These are phyloP conservation scores for Apocheima hispidaria DNA, from an alignment of 2,888 invertebrate species.

Conservation along the genomic window DNA sequence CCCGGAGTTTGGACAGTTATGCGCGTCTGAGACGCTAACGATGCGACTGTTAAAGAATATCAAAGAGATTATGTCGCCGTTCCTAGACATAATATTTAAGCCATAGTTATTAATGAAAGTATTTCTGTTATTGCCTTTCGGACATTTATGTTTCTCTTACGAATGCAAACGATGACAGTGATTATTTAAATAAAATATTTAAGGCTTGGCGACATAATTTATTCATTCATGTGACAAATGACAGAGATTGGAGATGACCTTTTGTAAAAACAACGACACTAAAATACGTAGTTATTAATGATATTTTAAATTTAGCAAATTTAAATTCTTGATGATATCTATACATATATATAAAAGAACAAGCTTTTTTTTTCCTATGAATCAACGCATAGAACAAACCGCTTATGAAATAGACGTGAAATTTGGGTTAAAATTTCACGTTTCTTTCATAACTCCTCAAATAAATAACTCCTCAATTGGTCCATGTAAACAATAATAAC, in stretches of 20 bases:
- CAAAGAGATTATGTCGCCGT: slow-evolving; percentile 39
- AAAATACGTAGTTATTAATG: not conserved
- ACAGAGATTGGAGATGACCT: not conserved
- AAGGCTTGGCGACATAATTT: not conserved
- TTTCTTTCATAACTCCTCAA: too few species aligned
- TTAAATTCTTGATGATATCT: not conserved
- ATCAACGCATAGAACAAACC: too few species aligned
- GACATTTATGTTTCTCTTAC: slow-evolving; percentile 7
- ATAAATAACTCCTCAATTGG: too few species aligned
- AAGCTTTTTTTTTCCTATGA: too few species aligned
- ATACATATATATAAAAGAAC: too few species aligned
- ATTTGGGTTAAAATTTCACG: too few species aligned
- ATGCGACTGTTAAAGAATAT: slow-evolving; percentile 35
- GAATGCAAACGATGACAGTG: slow-evolving; percentile 9
- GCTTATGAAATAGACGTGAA: too few species aligned
- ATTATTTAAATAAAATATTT: not conserved
- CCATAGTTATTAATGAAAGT: slow-evolving; percentile 12
- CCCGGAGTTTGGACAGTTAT: slow-evolving; percentile 26
- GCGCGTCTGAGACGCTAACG: slow-evolving; percentile 25
- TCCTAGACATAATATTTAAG: slow-evolving; percentile 32
- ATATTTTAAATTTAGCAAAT: not conserved
- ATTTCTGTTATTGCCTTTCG: slow-evolving; percentile 11
- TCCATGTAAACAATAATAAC: too few species aligned
- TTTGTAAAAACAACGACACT: not conserved
- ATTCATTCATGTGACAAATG: not conserved